phyloP scores from a whole-genome alignment of 2,888 invertebrate genomes.

The Bruchidius siliquastri region DNA sequence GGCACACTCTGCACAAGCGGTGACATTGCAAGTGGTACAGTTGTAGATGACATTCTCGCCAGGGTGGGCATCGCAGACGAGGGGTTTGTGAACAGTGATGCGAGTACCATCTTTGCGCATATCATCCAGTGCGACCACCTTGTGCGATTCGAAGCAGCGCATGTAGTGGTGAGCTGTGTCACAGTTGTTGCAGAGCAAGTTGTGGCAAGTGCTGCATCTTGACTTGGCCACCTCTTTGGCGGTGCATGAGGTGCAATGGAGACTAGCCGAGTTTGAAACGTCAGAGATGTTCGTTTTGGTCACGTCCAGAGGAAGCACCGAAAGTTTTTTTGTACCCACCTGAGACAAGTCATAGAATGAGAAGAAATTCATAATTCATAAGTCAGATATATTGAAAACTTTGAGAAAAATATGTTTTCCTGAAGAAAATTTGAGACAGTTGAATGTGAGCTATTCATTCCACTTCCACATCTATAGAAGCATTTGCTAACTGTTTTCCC shows the following conservation, averaged over 20 bases:
- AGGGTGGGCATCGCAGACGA: conserved; percentile 77
- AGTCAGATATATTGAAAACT: not conserved
- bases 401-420: too few relatives aligned
- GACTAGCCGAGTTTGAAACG: conserved; percentile 62
- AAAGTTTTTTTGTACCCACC: conserved; percentile 71
- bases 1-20: conserved; percentile 84
- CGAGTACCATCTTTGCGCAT: conserved; percentile 72
- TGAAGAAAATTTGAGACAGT: too few relatives aligned
- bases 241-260: conserved; percentile 90
- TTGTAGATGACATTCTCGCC: conserved; percentile 83
- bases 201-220: conserved; percentile 91
- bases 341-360: too few relatives aligned
- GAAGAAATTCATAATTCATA: conserved; percentile 1
- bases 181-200: conserved; percentile 89
- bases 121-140: conserved; percentile 85
- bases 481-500: too few relatives aligned
- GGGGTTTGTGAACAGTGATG: conserved; percentile 82
- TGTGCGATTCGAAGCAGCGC: conserved; percentile 94
- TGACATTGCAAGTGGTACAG: conserved; percentile 81
- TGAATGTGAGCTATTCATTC: too few relatives aligned
- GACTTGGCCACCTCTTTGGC: conserved; percentile 92
- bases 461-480: too few relatives aligned
- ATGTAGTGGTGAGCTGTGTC: conserved; percentile 94
- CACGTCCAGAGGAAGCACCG: conserved; percentile 79
- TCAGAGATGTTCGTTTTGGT: conserved; percentile 81